Base-by-base conservation (phyloP, 2,888 invertebrate species). In the Podotricha telesiphe region DNA sequence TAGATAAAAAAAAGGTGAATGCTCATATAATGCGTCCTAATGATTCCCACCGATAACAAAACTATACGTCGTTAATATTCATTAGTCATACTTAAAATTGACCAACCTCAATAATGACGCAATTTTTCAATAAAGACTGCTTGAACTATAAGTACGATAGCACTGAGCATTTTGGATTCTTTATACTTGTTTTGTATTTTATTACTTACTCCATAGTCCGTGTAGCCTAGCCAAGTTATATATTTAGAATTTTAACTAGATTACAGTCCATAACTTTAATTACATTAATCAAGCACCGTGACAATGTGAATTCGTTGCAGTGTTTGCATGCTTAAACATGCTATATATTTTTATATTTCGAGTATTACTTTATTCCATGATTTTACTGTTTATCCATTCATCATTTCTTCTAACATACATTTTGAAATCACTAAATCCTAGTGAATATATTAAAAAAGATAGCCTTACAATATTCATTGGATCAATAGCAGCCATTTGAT, bases 401-500 rank as follows among this genome's bases (percentile, higher is more conserved):
- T 37, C 37, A 1, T 37, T 8, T 37, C 8, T 8, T 8, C 10
- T 37, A 37, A 37, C 8, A 37, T 8, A 6, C 7, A 13, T 40
- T 40, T 56, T 40, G 7, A 19, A 58, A 42, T 8, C 7, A 13
- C n/a, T 15, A 13, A 40, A 20, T 56, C 13, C 2, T 40, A 40
- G 40, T 19, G 6, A 28, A 28, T 28, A 20, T 0, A 20, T 3
- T 1, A 40, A 20, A 6, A 22, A 42, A 20, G 3, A 48, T 37
- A 55, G 28, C 62, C 90, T 90, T 88, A 95, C 95, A 59, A 94
- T 93, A 84, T 95, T 95, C 73, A 86, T 85, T 0, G 95, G 95
- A 75, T 82, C 94, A 40, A 95, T 93, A 8, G 85, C 85, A 28
- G 95, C 95, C 0, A 94, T 84, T 77, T 95, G 95, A 63, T 93